Percentiles rank a stretch among this genome's conserved stretches.
Conservation (phyloP, 2,888 invertebrate genomes). For the Drosophila peninsularis region DNA sequence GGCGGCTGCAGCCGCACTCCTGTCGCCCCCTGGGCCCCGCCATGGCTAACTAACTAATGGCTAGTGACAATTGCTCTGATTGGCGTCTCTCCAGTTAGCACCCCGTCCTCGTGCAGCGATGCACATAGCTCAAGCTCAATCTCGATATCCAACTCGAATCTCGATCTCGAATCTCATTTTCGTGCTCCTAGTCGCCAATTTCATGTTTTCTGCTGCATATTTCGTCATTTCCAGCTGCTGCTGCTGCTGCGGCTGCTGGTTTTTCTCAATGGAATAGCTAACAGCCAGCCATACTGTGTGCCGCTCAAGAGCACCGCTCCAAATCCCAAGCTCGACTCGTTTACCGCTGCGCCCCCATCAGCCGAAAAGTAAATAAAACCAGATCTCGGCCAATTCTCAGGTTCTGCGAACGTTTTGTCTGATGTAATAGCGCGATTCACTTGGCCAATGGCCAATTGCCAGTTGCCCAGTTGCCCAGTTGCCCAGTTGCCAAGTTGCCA, state of each 20-base stretch:
- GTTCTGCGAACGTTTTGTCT: conserved; percentile 63
- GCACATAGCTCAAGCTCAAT: conserved; percentile 24
- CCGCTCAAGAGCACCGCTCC: conserved; percentile 55
- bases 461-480: conserved; percentile 14
- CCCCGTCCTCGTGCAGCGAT: conserved; percentile 23
- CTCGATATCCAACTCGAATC: conserved; percentile 24
- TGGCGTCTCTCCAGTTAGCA: conserved; percentile 50
- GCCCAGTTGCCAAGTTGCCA: conserved; percentile 17
- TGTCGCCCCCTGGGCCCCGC: not conserved
- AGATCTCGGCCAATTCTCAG: conserved; percentile 73
- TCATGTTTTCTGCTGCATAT: conserved; percentile 66
- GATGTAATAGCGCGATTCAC: conserved; percentile 67
- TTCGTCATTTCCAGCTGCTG: conserved; percentile 63
- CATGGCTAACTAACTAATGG: conserved; percentile 49
- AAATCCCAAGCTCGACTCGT: conserved; percentile 43
- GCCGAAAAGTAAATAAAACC: conserved; percentile 45
- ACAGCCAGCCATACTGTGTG: conserved; percentile 19
- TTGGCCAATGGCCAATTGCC: conserved; percentile 47
- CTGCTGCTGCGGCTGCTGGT: too few relatives aligned
- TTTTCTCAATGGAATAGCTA: conserved; percentile 74
- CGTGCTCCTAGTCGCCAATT: conserved; percentile 51
- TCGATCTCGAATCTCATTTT: conserved; percentile 22
- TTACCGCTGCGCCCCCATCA: conserved; percentile 28
- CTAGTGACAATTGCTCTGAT: conserved; percentile 73
- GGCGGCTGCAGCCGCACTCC: conserved; percentile 1